These are phyloP conservation scores for Tetragnatha versicolor DNA, from an alignment of 1,140 invertebrate species.

Conservation along the genomic window DNA sequence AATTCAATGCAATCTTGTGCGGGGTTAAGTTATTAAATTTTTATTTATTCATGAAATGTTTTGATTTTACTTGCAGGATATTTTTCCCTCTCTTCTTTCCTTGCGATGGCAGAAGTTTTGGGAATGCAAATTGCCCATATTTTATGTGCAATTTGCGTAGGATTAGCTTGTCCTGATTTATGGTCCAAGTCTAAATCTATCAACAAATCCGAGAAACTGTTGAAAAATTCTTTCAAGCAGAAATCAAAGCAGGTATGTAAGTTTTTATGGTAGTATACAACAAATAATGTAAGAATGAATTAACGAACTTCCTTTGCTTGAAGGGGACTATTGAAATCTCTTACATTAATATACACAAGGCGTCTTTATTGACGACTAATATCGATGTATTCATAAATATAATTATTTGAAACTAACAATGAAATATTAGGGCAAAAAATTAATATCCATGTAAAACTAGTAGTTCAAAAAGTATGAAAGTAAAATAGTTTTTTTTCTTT, in stretches of 20 bases:
- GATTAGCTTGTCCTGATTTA: conserved; percentile 29
- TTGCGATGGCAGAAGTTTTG: conserved; percentile 14
- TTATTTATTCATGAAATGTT: no score
- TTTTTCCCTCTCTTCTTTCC: no score
- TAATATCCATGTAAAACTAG: no score
- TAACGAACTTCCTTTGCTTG: neutral
- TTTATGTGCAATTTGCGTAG: conserved; percentile 35
- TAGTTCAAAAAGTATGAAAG: no score
- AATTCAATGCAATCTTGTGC: no score
- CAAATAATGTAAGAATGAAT: neutral
- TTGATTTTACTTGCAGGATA: no score
- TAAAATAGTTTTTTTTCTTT: no score
- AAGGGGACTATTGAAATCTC: neutral
- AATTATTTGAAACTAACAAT: neutral
- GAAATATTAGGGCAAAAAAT: neutral
- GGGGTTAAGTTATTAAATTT: no score
- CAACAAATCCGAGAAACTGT: conserved; percentile 23
- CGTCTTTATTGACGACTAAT: neutral
- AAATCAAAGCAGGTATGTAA: conserved; percentile 27
- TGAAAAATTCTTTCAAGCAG: conserved; percentile 8
- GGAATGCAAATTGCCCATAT: conserved; percentile 35
- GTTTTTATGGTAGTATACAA: neutral
- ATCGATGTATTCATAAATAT: neutral
- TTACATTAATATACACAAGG: neutral
- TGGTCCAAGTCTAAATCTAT: neutral